These are phyloP conservation scores for Serinus canaria DNA, from an alignment of 2,113 vertebrate genomes.

Conservation along the genomic window DNA sequence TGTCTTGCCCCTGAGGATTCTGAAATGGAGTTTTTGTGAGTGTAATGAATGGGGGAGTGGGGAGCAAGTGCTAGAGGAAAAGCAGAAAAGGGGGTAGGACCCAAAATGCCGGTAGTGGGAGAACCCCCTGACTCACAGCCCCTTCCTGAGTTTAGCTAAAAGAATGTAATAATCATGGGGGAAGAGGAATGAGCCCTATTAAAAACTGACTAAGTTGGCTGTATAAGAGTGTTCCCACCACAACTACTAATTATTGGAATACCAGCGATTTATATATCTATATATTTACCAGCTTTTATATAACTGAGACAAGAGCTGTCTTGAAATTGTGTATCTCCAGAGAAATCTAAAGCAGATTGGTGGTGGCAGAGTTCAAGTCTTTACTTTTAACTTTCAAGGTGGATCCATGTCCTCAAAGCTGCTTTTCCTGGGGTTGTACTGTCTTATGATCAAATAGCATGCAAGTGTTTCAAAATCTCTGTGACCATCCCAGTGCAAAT, in stretches of 20 bases:
- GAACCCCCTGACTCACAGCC: not conserved
- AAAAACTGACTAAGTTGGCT: not conserved
- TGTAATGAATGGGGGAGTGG: not conserved
- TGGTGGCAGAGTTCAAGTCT: not conserved
- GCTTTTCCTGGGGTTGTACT: not conserved
- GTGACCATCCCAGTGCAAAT: not conserved
- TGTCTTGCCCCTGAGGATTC: constrained; percentile 47
- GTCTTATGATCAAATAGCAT: not conserved
- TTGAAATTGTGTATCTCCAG: not conserved
- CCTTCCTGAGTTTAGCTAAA: constrained; percentile 2
- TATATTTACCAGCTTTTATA: not conserved
- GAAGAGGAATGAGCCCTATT: not conserved
- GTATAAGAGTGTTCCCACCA: not conserved
- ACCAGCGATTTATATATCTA: not conserved
- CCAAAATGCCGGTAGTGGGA: not conserved
- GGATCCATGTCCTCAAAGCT: not conserved
- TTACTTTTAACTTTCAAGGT: not conserved
- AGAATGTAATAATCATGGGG: not conserved
- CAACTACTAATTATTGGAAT: not conserved
- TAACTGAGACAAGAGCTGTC: not conserved
- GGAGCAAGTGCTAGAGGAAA: not conserved
- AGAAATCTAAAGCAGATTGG: not conserved
- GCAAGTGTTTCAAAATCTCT: not conserved
- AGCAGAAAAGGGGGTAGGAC: not conserved
- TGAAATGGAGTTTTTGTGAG: constrained; percentile 26